These are phyloP conservation scores for Dryocosmus kuriphilus DNA, from an alignment of 2,888 invertebrate species.

Conservation along the genomic window DNA sequence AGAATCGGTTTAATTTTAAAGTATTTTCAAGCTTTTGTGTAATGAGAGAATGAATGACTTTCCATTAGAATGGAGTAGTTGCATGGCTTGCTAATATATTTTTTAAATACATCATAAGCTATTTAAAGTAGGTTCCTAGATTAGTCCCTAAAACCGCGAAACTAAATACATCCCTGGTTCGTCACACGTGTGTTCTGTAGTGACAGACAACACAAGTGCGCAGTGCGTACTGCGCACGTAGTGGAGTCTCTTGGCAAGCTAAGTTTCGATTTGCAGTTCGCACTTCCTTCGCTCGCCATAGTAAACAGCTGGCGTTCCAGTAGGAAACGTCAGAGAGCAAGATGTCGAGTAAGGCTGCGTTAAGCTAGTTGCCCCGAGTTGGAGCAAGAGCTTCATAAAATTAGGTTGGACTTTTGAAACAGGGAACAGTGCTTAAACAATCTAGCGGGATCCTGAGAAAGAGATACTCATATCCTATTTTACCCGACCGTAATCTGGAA, in stretches of 20 bases:
- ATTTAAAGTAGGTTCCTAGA: not conserved
- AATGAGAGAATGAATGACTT: too few relatives aligned
- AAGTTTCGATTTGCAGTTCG: slow-evolving; percentile 44
- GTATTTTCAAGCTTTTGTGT: too few relatives aligned
- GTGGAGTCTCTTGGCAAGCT: slow-evolving; percentile 13
- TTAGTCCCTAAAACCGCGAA: not conserved
- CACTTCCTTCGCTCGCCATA: slow-evolving; percentile 42
- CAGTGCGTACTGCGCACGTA: not conserved
- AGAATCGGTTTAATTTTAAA: too few relatives aligned
- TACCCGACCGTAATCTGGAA: slow-evolving; percentile 41
- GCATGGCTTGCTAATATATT: too few relatives aligned
- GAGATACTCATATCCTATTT: not conserved
- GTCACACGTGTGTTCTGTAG: slow-evolving; percentile 10
- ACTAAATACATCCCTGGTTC: slow-evolving; percentile 17
- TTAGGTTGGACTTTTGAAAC: slow-evolving; percentile 12
- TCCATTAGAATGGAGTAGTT: too few relatives aligned
- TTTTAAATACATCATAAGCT: not conserved
- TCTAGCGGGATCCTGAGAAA: not conserved
- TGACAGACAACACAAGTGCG: slow-evolving; percentile 7
- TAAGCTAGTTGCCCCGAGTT: slow-evolving; percentile 57
- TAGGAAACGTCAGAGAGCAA: slow-evolving; percentile 66
- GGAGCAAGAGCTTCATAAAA: slow-evolving; percentile 45
- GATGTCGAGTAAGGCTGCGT: slow-evolving; percentile 64
- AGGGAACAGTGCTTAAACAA: not conserved
- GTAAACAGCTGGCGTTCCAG: slow-evolving; percentile 75